These are phyloP conservation scores for Mesorhabditis belari DNA, from an alignment of 2,888 invertebrate species.

Conservation along the genomic window DNA sequence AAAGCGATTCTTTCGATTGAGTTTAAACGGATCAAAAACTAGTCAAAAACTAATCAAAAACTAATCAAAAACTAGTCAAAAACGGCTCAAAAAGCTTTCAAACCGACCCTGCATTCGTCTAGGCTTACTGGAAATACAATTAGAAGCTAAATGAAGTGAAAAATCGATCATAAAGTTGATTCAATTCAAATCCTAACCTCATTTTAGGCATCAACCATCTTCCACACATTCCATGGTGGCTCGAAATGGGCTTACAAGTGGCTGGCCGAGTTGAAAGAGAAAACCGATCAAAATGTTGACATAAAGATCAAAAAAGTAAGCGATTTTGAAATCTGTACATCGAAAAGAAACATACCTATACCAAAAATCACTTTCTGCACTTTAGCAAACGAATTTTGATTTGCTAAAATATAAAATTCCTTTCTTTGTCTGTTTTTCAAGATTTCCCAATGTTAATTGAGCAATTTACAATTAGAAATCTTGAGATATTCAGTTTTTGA, in stretches of 20 bases:
- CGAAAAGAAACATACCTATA: constrained; percentile 4
- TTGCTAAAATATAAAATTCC: no score
- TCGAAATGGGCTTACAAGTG: constrained; percentile 44
- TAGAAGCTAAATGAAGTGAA: no score
- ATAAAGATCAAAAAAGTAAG: constrained; percentile 14
- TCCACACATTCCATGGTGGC: constrained; percentile 49
- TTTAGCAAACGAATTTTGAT: not conserved
- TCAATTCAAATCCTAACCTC: not conserved
- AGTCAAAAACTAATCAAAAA: no score
- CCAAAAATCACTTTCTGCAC: constrained; percentile 1
- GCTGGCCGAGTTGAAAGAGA: constrained; percentile 35
- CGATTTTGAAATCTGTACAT: not conserved
- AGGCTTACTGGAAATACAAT: no score
- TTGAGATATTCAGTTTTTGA: not conserved
- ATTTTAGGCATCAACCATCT: constrained; percentile 47
- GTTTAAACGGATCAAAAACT: no score
- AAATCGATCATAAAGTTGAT: no score
- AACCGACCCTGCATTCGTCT: no score
- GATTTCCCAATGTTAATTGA: not conserved
- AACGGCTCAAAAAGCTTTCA: no score
- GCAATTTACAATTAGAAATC: constrained; percentile 2
- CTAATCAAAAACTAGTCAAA: no score
- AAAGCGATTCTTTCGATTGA: not conserved
- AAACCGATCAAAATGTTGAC: constrained; percentile 19
- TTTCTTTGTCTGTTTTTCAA: no score